These are phyloP conservation scores for Hoplias malabaricus DNA, from an alignment of 2,113 vertebrate species.

Conservation along the genomic window DNA sequence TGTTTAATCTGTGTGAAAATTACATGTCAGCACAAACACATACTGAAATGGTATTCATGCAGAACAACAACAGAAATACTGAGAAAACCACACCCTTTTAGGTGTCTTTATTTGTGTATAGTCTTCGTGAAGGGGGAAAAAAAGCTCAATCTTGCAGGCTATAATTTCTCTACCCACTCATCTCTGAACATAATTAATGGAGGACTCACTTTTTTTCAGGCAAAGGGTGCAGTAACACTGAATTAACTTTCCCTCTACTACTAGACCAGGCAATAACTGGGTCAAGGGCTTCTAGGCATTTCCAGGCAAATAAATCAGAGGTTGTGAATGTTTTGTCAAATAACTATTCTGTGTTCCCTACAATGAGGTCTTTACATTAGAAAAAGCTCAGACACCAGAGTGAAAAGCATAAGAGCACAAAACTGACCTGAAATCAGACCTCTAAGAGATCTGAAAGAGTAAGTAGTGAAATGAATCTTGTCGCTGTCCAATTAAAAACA, in stretches of 20 bases:
- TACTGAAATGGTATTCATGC: too few species aligned
- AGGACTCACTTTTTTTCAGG: neutral
- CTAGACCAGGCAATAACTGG: neutral
- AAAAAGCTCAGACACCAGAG: neutral
- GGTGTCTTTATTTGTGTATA: neutral
- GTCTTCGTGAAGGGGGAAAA: constrained; percentile 1
- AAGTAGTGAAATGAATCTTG: too few species aligned
- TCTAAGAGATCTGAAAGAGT: neutral
- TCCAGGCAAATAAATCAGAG: neutral
- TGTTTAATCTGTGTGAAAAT: too few species aligned
- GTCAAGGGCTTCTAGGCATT: neutral
- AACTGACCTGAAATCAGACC: neutral
- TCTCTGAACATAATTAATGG: constrained; percentile 45
- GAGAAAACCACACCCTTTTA: neutral
- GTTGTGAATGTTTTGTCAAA: neutral
- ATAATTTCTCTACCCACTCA: constrained; percentile 42
- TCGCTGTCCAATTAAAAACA: too few species aligned
- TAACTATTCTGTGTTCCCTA: neutral
- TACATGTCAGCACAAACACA: neutral
- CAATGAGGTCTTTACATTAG: neutral
- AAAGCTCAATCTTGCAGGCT: constrained; percentile 44
- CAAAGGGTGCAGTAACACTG: constrained; percentile 5
- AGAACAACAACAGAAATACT: neutral
- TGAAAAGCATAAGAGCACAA: neutral
- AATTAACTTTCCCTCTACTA: neutral